These are phyloP conservation scores for Leptodactylus fallax DNA, from an alignment of 2,797 vertebrate species.

Conservation along the genomic window DNA sequence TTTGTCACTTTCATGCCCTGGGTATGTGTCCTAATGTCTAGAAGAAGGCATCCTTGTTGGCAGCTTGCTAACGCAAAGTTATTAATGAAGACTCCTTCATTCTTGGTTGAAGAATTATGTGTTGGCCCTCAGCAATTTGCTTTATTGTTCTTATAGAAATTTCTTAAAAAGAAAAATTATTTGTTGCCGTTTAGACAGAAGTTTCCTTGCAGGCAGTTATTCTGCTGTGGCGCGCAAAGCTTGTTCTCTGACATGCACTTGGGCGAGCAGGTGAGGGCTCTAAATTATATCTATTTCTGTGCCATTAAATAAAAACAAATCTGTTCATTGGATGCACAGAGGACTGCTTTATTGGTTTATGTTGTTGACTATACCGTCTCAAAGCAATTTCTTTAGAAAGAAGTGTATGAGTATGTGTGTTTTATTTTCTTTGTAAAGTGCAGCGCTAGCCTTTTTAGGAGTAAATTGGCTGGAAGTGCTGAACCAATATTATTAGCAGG, in stretches of 20 bases:
- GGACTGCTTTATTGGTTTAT: constrained; percentile 59
- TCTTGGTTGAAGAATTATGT: constrained; percentile 37
- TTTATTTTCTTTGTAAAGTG: constrained; percentile 53
- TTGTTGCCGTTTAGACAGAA: constrained; percentile 48
- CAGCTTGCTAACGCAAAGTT: constrained; percentile 39
- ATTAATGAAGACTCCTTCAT: constrained; percentile 54
- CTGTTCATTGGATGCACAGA: constrained; percentile 56
- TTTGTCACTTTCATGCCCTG: constrained; percentile 36
- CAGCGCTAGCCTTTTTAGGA: constrained; percentile 44
- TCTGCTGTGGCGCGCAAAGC: constrained; percentile 47
- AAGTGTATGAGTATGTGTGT: constrained; percentile 45
- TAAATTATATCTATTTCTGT: constrained; percentile 57
- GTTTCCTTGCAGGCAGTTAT: constrained; percentile 36
- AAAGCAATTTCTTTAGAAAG: constrained; percentile 46
- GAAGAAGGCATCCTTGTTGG: constrained; percentile 24
- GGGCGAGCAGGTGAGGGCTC: constrained; percentile 52
- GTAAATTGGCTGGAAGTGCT: constrained; percentile 54
- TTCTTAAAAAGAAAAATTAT: constrained; percentile 46
- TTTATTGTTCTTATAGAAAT: constrained; percentile 47
- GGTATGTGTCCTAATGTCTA: constrained; percentile 1
- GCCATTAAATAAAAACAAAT: constrained; percentile 63
- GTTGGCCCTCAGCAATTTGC: constrained; percentile 35
- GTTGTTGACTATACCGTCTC: constrained; percentile 47
- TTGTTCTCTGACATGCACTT: constrained; percentile 49
- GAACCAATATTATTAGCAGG: constrained; percentile 42